Evolutionary conservation across 2,888 invertebrate species (phyloP).

Genomic region (Rhodophaea formosa): DNA sequence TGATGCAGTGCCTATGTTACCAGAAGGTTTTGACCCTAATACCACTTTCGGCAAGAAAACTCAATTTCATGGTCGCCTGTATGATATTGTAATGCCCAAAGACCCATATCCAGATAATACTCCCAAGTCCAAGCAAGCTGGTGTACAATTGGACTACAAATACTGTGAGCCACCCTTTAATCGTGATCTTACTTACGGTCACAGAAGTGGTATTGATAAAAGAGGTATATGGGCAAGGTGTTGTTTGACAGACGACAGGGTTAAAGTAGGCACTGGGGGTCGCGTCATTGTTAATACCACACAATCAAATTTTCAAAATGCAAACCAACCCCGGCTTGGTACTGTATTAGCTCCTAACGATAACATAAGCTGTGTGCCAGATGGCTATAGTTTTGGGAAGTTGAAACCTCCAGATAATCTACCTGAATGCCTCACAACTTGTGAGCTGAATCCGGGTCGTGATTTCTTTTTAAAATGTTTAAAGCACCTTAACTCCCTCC

Average conservation of each 20-base stretch:
- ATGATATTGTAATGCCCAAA: slow-evolving; percentile 67
- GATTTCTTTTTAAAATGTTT: slow-evolving; percentile 68
- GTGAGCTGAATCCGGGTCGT: slow-evolving; percentile 54
- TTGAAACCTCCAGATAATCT: slow-evolving; percentile 64
- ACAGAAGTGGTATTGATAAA: slow-evolving; percentile 63
- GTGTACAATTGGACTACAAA: slow-evolving; percentile 49
- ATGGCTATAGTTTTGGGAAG: slow-evolving; percentile 72
- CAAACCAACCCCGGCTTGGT: slow-evolving; percentile 57
- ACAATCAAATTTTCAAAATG: slow-evolving; percentile 61
- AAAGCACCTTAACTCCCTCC: slow-evolving; percentile 62
- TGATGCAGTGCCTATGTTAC: slow-evolving; percentile 64
- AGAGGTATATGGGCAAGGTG: slow-evolving; percentile 70
- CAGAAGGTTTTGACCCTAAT: slow-evolving; percentile 53
- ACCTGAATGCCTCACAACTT: slow-evolving; percentile 64
- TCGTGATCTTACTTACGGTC: slow-evolving; percentile 67
- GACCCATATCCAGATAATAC: slow-evolving; percentile 53
- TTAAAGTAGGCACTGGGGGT: slow-evolving; percentile 52
- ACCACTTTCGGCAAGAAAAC: slow-evolving; percentile 63
- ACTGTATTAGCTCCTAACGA: slow-evolving; percentile 69
- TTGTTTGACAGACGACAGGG: slow-evolving; percentile 64
- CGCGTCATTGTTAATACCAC: slow-evolving; percentile 56
- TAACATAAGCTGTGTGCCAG: slow-evolving; percentile 67
- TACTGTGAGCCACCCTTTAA: slow-evolving; percentile 67
- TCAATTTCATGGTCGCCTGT: slow-evolving; percentile 46
- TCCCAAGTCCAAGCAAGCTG: slow-evolving; percentile 42